A percentile compares a stretch with the other conserved stretches of the same genome.
Conservation (phyloP, 2,113 vertebrate species). For the Microtus ochrogaster region DNA sequence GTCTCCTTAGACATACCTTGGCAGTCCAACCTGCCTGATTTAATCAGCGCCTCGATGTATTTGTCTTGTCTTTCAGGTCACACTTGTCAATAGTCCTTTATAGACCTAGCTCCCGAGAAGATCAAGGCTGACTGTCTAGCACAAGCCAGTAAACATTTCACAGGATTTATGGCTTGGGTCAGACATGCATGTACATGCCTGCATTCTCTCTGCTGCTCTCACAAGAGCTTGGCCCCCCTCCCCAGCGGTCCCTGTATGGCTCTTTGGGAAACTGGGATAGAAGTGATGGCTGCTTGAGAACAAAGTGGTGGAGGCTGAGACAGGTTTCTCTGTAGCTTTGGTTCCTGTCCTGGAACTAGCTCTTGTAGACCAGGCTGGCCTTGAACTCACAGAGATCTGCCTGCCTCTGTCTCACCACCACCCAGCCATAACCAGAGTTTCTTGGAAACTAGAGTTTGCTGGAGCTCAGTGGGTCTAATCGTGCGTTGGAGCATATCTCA, state of each 20-base stretch:
- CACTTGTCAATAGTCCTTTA: neutral
- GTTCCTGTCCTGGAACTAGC: too few relatives aligned
- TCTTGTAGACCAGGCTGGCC: too few relatives aligned
- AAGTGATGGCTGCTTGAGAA: neutral
- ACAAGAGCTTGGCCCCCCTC: neutral
- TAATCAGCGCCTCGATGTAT: neutral
- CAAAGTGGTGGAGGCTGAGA: neutral
- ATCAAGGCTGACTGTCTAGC: neutral
- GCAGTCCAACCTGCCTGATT: neutral
- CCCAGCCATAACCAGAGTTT: neutral
- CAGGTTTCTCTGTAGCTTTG: too few relatives aligned
- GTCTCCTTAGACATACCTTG: neutral
- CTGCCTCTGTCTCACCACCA: too few relatives aligned
- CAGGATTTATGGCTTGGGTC: neutral
- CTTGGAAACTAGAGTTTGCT: neutral
- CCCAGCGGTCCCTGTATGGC: neutral
- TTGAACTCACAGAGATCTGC: too few relatives aligned
- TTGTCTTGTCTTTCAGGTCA: neutral
- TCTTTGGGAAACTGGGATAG: neutral
- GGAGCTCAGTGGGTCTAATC: neutral
- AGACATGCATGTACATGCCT: neutral
- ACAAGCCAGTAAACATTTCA: conserved; percentile 23
- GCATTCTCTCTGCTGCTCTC: neutral
- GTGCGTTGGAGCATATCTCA: neutral
- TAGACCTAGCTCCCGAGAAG: neutral